Conservation (phyloP, 2,888 invertebrate genomes). For the Isotomurus palustris region DNA sequence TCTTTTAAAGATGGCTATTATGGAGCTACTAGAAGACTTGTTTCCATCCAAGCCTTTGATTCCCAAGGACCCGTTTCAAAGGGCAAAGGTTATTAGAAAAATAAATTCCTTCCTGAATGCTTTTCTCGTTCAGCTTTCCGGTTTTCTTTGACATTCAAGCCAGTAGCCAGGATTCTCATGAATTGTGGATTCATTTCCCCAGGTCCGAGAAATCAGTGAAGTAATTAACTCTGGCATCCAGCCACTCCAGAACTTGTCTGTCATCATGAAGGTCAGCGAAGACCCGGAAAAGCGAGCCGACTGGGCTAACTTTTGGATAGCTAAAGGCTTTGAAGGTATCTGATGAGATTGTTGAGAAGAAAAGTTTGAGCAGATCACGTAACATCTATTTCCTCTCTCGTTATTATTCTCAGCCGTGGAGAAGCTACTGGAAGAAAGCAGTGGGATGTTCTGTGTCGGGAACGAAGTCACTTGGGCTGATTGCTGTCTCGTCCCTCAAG, state of each 20-base stretch:
- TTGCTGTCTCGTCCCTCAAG: slow-evolving; percentile 90
- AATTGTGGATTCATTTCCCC: slow-evolving; percentile 2
- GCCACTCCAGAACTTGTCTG: slow-evolving; percentile 74
- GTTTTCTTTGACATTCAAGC: not conserved
- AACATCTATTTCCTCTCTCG: too few relatives aligned
- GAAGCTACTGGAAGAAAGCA: slow-evolving; percentile 53
- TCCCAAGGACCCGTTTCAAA: slow-evolving; percentile 80
- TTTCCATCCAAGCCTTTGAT: slow-evolving; percentile 77
- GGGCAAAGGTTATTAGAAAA: slow-evolving; percentile 70
- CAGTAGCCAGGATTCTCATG: too few relatives aligned
- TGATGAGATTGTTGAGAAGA: not conserved
- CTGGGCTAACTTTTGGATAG: slow-evolving; percentile 39
- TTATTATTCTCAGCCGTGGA: slow-evolving; percentile 30
- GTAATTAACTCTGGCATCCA: slow-evolving; percentile 90
- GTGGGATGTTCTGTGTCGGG: slow-evolving; percentile 89
- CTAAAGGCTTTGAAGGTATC: slow-evolving; percentile 34
- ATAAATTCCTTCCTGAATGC: not conserved
- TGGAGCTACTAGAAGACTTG: slow-evolving; percentile 94
- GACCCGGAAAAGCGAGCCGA: slow-evolving; percentile 27
- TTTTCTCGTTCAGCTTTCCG: not conserved
- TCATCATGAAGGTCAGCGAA: slow-evolving; percentile 17
- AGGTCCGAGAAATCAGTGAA: slow-evolving; percentile 81
- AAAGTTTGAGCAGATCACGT: not conserved
- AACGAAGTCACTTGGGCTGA: slow-evolving; percentile 92
- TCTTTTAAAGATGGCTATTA: slow-evolving; percentile 66